These are phyloP conservation scores for Phoenicopterus ruber DNA, from an alignment of 2,113 vertebrate species.

Conservation along the genomic window DNA sequence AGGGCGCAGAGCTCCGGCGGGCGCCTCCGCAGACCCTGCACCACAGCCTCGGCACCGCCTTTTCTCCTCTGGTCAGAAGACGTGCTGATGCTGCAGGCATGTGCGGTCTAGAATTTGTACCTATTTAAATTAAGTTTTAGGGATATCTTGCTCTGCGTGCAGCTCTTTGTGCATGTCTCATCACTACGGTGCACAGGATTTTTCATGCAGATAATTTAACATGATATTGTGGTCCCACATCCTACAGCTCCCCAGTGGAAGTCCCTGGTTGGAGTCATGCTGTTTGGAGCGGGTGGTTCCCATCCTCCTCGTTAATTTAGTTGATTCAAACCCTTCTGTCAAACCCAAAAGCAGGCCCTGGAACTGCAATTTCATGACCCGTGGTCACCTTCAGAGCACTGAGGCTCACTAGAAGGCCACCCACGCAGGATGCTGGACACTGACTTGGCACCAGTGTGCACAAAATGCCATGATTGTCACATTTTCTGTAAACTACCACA, in stretches of 20 bases:
- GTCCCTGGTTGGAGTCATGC: background rate
- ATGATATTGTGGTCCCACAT: background rate
- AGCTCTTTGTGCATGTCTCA: fast-evolving
- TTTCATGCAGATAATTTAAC: background rate
- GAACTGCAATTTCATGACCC: background rate
- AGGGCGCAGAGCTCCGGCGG: fast-evolving
- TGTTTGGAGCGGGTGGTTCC: background rate
- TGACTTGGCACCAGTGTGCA: background rate
- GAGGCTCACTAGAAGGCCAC: background rate
- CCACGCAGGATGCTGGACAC: background rate
- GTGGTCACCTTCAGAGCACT: background rate
- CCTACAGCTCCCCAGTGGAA: background rate
- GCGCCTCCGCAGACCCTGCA: fast-evolving
- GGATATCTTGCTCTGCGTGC: background rate
- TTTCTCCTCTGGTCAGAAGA: background rate
- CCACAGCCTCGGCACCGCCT: background rate
- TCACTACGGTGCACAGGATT: background rate
- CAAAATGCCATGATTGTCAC: background rate
- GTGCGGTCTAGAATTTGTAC: background rate
- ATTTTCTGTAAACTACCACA: background rate
- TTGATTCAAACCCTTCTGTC: background rate
- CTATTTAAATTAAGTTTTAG: background rate
- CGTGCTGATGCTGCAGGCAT: background rate
- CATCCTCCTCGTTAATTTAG: background rate
- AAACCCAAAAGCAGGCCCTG: background rate